phyloP scores from a whole-genome alignment of 2,113 vertebrate species.

The Platysteira castanea region DNA sequence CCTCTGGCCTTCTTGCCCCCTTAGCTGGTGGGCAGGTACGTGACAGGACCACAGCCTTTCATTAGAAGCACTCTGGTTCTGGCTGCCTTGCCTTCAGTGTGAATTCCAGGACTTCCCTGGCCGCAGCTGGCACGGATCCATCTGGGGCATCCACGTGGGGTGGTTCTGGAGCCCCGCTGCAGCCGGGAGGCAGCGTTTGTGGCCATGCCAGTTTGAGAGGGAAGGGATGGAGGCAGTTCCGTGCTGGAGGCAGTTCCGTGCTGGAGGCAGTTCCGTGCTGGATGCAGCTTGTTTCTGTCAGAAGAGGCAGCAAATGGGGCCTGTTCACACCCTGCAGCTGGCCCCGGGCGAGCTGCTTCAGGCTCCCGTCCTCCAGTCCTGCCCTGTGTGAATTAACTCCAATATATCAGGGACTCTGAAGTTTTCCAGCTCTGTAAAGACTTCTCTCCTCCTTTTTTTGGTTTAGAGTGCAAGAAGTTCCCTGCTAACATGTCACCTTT shows the following conservation, averaged over 20 bases:
- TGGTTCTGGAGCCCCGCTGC: not conserved
- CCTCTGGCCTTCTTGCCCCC: not conserved
- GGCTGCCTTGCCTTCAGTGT: not conserved
- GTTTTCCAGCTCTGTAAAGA: not conserved
- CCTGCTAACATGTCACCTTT: not conserved
- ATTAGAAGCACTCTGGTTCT: not conserved
- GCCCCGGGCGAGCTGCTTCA: not conserved
- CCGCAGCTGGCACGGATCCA: not conserved
- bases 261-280: accelerated
- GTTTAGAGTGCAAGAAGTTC: not conserved
- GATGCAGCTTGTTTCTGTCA: not conserved
- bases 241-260: accelerated
- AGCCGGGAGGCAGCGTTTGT: accelerated
- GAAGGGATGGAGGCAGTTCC: not conserved
- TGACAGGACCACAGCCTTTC: not conserved
- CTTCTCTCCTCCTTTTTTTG: not conserved
- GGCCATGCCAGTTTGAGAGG: not conserved
- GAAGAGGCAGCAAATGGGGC: not conserved
- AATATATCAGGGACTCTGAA: not conserved
- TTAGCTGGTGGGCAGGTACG: not conserved
- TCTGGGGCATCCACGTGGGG: accelerated
- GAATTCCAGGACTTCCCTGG: not conserved
- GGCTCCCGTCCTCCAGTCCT: not conserved
- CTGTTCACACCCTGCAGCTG: not conserved
- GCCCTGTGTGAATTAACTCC: not conserved